Evolutionary conservation across 2,113 vertebrate genomes (phyloP), one percentile per base, ranked within the genome.

Genomic region (Erpornis zantholeuca): DNA sequence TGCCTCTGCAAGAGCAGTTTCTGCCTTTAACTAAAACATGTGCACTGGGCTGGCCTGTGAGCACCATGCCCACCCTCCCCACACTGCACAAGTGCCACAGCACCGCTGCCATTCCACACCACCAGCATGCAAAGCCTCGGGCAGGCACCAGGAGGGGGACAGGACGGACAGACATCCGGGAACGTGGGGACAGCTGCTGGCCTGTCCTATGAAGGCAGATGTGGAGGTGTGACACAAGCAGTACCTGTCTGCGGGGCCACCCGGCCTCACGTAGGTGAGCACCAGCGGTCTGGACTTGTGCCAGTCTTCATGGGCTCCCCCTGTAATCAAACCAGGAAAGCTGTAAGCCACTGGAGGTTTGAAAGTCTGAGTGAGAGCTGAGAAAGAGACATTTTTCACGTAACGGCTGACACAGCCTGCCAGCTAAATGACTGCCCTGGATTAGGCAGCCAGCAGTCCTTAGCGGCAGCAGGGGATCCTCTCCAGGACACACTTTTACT

Each of bases 161-260:
- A 42, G 81, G 36, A 27, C 50, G 13, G 49, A 65, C 20, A 52
- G 23, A 11, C 2, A 0, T 6, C 21, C 16, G 12, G 78, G n/a
- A 71, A 56, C 14, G 2, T 0, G 9, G 14, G 17, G 45, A 84
- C 31, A 73, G 63, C 52, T 66, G 47, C 47, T n/a, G 27, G 16
- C 13, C 10, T 77, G 65, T 20, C 27, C 42, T 7, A 27, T 8
- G 76, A 59, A 69, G 45, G 76, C 64, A 80, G 28, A 12, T 2
- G 11, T 14, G 33, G 50, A 61, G 47, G 7, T 27, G 61, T 6
- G 40, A 70, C 61, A 36, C 0, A 1, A 82, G 66, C 77, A 92
- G 96, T 97, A 99, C 99, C 99, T 99, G 98, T 99, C 99, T 31
- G 99, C 99, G 3, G 99, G 99, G 82, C 99, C 99, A 4, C 99